A percentile compares a stretch with the other conserved stretches of the same genome.
Conservation (phyloP, 1,140 invertebrate genomes). For the Choristoneura fumiferana region DNA sequence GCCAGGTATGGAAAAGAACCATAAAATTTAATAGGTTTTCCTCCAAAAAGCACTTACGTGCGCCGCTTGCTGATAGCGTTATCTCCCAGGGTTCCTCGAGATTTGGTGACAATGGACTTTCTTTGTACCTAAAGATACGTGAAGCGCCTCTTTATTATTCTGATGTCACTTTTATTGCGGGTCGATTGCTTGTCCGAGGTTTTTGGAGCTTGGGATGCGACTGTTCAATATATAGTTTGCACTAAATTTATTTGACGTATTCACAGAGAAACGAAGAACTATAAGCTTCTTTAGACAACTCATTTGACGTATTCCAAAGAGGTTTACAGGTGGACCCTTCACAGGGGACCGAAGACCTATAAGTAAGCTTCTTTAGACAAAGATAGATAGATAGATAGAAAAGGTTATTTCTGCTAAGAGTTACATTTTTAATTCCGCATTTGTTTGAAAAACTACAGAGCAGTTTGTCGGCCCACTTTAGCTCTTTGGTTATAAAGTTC, state of each 20-base stretch:
- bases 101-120: slow-evolving; percentile 7
- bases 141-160: too few relatives aligned
- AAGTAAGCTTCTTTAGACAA: too few relatives aligned
- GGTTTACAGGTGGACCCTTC: too few relatives aligned
- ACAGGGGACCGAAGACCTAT: too few relatives aligned
- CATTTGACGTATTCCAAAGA: too few relatives aligned
- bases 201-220: neutral
- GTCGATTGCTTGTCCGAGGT: neutral
- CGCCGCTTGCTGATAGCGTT: slow-evolving; percentile 47
- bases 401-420: too few relatives aligned
- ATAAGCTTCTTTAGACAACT: slow-evolving; percentile 34
- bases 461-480: too few relatives aligned
- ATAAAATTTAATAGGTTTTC: slow-evolving; percentile 77
- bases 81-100: slow-evolving; percentile 28
- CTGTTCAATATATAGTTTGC: neutral
- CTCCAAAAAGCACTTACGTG: slow-evolving; percentile 71
- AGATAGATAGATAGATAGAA: too few relatives aligned
- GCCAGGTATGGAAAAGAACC: slow-evolving; percentile 72
- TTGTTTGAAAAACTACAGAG: too few relatives aligned
- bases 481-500: too few relatives aligned
- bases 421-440: too few relatives aligned
- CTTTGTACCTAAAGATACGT: neutral
- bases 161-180: neutral
- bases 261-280: too few relatives aligned
- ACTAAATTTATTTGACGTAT: neutral